Conservation (phyloP, 2,888 invertebrate species). For the Cylindroiulus punctatus region DNA sequence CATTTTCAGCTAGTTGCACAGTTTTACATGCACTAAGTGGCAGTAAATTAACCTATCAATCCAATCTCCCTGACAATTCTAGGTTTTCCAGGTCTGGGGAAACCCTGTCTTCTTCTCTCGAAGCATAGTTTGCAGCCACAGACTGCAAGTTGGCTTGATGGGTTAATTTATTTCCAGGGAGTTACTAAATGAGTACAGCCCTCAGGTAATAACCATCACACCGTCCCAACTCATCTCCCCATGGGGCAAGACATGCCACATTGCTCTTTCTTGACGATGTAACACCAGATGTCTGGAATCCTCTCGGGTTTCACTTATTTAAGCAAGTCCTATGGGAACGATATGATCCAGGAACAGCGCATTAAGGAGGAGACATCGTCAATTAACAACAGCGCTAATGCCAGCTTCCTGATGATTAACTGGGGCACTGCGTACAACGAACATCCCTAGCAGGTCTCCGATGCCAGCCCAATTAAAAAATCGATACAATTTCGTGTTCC, state of each 20-base stretch:
- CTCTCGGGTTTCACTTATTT: conserved; percentile 24
- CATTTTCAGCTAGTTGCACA: too few species aligned
- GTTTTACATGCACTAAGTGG: too few species aligned
- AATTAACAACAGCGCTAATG: conserved; percentile 16
- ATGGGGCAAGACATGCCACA: background rate
- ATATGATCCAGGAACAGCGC: conserved; percentile 22
- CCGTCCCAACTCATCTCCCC: background rate
- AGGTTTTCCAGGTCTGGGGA: too few species aligned
- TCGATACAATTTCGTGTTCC: conserved; percentile 6
- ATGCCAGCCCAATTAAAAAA: conserved; percentile 24
- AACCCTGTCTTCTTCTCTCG: too few species aligned
- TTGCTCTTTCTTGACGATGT: background rate
- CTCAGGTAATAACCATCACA: conserved; percentile 14
- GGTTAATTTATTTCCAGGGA: background rate
- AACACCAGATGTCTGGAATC: conserved; percentile 32
- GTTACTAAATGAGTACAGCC: background rate
- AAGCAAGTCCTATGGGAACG: conserved; percentile 32
- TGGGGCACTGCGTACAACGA: background rate
- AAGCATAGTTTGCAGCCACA: background rate
- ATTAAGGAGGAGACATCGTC: conserved; percentile 26
- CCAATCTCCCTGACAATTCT: too few species aligned
- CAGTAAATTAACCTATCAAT: too few species aligned
- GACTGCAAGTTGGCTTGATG: background rate
- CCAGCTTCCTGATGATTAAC: conserved; percentile 20
- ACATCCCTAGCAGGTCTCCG: background rate